Percentiles rank a stretch among this genome's conserved stretches.
Evolutionary conservation across 2,888 invertebrate species (phyloP).

Genomic region (Pammene aurita): DNA sequence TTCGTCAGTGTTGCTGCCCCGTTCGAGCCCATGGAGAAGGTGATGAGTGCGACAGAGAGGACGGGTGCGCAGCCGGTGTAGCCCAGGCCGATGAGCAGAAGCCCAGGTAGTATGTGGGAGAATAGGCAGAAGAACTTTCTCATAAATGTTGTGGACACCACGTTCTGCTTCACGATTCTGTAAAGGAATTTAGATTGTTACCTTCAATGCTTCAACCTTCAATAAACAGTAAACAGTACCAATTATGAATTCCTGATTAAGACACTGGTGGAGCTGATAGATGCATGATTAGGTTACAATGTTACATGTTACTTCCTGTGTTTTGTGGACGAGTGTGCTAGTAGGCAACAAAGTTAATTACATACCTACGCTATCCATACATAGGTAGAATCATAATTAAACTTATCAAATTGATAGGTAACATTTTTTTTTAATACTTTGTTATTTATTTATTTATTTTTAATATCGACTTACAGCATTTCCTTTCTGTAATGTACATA

Average conservation of each 20-base stretch:
- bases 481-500: too few relatives aligned
- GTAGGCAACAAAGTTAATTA: neutral
- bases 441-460: too few relatives aligned
- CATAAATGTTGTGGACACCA: conserved; percentile 80
- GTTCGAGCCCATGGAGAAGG: conserved; percentile 86
- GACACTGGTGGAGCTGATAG: neutral
- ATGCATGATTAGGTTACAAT: neutral
- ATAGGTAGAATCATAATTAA: too few relatives aligned
- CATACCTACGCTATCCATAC: too few relatives aligned
- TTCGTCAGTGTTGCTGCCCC: conserved; percentile 85
- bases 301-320: neutral
- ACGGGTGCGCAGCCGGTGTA: conserved; percentile 85
- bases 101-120: conserved; percentile 82
- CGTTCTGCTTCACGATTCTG: conserved; percentile 78
- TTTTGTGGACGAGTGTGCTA: neutral
- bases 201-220: neutral
- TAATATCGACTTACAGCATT: too few relatives aligned
- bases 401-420: too few relatives aligned
- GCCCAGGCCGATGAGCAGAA: conserved; percentile 81
- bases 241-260: neutral
- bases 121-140: conserved; percentile 86
- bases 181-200: conserved; percentile 42
- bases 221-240: neutral
- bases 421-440: too few relatives aligned
- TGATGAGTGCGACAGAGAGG: conserved; percentile 86